Percentiles rank a stretch among this genome's conserved stretches.
phyloP scores from a whole-genome alignment of 1,140 invertebrate genomes.

The Limonius californicus region DNA sequence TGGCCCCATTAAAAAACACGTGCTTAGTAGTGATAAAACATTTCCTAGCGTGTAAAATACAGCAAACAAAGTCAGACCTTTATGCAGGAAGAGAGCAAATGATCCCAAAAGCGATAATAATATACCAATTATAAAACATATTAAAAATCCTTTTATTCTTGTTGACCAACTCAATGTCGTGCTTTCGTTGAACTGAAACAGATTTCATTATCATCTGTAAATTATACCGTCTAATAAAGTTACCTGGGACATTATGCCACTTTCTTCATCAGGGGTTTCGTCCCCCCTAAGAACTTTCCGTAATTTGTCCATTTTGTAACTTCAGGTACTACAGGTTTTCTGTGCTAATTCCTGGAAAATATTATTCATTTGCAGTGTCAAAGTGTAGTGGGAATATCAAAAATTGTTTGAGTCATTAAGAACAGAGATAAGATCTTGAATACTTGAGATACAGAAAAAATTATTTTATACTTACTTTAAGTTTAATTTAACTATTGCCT shows the following conservation, averaged over 20 bases:
- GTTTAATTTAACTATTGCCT: too few relatives aligned
- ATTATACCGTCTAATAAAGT: conserved; percentile 11
- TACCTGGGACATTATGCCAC: conserved; percentile 66
- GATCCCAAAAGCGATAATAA: conserved; percentile 67
- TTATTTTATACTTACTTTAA: too few relatives aligned
- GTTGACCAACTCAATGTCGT: conserved; percentile 80
- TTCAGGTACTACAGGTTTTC: too few relatives aligned
- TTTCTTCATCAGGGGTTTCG: conserved; percentile 69
- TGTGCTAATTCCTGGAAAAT: too few relatives aligned
- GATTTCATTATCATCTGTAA: too few relatives aligned
- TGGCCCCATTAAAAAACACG: conserved; percentile 90
- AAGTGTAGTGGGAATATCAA: too few relatives aligned
- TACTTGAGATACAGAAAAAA: too few relatives aligned
- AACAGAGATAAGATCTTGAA: too few relatives aligned
- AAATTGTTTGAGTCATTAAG: too few relatives aligned
- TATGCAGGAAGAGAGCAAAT: conserved; percentile 65
- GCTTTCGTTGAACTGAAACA: conserved; percentile 70
- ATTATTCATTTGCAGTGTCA: too few relatives aligned
- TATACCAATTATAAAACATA: conserved; percentile 75
- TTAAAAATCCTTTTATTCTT: conserved; percentile 78
- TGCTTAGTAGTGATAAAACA: conserved; percentile 72
- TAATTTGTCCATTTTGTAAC: conserved; percentile 86
- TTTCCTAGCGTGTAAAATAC: conserved; percentile 85
- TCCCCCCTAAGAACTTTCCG: conserved; percentile 73
- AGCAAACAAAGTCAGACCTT: conserved; percentile 69